Evolutionary conservation across 2,888 invertebrate species (phyloP).

Genomic region (Chrysotoxum bicinctum): DNA sequence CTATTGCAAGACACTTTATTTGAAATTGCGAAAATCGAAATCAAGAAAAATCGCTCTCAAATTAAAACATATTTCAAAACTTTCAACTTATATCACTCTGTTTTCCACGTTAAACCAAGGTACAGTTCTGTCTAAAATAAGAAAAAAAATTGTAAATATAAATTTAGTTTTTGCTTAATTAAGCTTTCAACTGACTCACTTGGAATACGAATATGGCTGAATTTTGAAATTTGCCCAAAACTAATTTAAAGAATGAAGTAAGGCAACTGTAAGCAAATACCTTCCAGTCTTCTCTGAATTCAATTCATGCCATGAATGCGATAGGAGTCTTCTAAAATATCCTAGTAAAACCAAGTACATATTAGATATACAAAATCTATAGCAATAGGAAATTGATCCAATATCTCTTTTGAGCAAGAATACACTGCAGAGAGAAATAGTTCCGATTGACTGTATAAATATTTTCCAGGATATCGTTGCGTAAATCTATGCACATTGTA

Average conservation of each 20-base stretch:
- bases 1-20: too few relatives aligned
- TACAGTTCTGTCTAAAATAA: too few relatives aligned
- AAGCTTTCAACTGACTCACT: too few relatives aligned
- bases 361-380: background rate
- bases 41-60: too few relatives aligned
- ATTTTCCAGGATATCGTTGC: conserved; percentile 12
- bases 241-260: background rate
- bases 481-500: conserved; percentile 58
- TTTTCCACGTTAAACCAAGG: too few relatives aligned
- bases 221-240: too few relatives aligned
- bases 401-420: background rate
- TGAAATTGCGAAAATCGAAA: too few relatives aligned
- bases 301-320: background rate
- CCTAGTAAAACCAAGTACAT: background rate
- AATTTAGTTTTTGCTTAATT: too few relatives aligned
- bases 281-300: background rate
- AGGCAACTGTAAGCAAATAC: background rate
- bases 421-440: background rate
- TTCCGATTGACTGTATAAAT: background rate
- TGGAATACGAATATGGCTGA: too few relatives aligned
- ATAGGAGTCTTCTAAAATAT: background rate
- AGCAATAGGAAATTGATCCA: conserved; percentile 7
- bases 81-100: too few relatives aligned
- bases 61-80: too few relatives aligned
- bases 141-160: too few relatives aligned